Conservation (phyloP, 2,888 invertebrate genomes). For the Pristionchus maxplancki region DNA sequence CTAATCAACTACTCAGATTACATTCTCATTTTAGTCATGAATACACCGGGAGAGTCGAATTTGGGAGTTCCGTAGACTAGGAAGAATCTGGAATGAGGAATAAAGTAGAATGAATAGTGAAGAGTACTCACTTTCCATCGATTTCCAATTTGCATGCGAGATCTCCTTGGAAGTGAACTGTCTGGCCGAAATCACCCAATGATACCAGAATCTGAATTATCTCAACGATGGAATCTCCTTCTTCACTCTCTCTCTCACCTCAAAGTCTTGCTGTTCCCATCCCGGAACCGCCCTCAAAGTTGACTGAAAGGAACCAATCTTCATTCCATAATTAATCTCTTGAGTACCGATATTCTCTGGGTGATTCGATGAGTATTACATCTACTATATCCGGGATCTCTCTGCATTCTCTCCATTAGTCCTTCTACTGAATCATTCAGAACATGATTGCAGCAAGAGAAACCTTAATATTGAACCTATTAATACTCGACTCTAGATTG, state of each 20-base stretch:
- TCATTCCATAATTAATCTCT: not conserved
- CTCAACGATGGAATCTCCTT: too few species aligned
- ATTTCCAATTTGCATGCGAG: constrained; percentile 49
- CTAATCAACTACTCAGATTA: not conserved
- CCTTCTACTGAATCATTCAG: constrained; percentile 24
- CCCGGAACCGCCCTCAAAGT: not conserved
- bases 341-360: not conserved
- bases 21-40: constrained; percentile 45
- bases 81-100: constrained; percentile 15
- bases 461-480: not conserved
- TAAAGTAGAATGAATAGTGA: not conserved
- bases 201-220: not conserved
- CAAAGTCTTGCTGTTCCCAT: constrained; percentile 42
- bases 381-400: not conserved
- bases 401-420: constrained; percentile 9
- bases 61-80: constrained; percentile 47
- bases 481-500: not conserved
- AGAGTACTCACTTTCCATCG: constrained; percentile 33
- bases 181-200: constrained; percentile 48
- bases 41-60: constrained; percentile 22
- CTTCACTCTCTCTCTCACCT: not conserved
- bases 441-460: constrained; percentile 47
- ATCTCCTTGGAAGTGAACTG: constrained; percentile 50
- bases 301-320: not conserved
- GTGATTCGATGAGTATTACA: constrained; percentile 41